Percentiles rank a stretch among this genome's conserved stretches.
Evolutionary conservation across 1,140 invertebrate genomes (phyloP).

Genomic region (Calycopis cecrops): DNA sequence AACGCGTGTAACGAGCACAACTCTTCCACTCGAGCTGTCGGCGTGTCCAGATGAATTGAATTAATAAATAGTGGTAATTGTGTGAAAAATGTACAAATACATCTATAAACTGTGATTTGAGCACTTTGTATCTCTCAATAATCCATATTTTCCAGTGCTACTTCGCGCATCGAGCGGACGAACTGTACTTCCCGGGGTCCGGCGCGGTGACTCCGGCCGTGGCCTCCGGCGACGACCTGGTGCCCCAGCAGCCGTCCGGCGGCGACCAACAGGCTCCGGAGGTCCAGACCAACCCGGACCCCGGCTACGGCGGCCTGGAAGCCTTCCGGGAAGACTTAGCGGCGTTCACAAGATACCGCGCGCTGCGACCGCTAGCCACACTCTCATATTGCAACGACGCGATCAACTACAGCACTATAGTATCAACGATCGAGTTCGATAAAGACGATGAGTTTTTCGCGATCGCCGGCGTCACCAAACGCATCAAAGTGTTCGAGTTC

Average conservation of each 20-base stretch:
- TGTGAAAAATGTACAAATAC: neutral
- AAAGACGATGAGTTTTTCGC: conserved; percentile 98
- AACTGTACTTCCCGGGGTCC: conserved; percentile 82
- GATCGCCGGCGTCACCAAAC: conserved; percentile 96
- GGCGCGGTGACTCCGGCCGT: conserved; percentile 54
- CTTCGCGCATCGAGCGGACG: conserved; percentile 84
- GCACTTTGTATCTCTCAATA: too few relatives aligned
- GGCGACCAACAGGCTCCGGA: conserved; percentile 15
- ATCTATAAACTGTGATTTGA: neutral
- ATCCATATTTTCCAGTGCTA: conserved; percentile 84
- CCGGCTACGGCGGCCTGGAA: conserved; percentile 77
- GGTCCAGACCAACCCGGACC: conserved; percentile 30
- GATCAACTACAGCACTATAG: conserved; percentile 91
- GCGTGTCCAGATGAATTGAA: too few relatives aligned
- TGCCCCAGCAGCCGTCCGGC: conserved; percentile 16
- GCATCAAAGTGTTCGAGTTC: conserved; percentile 97
- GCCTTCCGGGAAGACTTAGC: conserved; percentile 91
- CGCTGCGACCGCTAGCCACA: conserved; percentile 87
- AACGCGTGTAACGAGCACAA: too few relatives aligned
- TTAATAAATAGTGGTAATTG: neutral
- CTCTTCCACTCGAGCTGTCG: too few relatives aligned
- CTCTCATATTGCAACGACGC: conserved; percentile 94
- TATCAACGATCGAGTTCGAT: conserved; percentile 98
- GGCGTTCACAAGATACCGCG: conserved; percentile 91
- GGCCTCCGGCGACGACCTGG: conserved; percentile 20